A percentile compares a stretch with the other conserved stretches of the same genome.
Conservation (phyloP, 2,113 vertebrate species). For the Sebastes schlegelii region DNA sequence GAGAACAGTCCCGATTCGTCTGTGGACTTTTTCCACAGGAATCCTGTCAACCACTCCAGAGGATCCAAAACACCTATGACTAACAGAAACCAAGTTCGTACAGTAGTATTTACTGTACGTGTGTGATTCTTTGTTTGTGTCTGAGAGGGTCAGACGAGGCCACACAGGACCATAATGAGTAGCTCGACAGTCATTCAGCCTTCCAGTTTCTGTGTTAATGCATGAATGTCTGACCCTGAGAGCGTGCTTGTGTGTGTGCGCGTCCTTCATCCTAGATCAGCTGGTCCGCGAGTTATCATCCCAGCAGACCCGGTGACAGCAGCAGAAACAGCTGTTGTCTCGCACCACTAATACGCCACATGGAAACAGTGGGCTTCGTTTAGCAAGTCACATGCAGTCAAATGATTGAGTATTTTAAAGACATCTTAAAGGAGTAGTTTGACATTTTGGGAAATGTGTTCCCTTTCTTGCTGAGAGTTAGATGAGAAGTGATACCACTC, state of each 20-base stretch:
- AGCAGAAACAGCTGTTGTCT: constrained; percentile 30
- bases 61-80: constrained; percentile 10
- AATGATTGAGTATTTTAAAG: neutral
- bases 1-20: constrained; percentile 26
- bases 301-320: constrained; percentile 22
- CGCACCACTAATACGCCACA: neutral
- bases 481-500: neutral
- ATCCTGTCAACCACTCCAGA: constrained; percentile 5
- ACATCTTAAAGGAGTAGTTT: neutral
- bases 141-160: constrained; percentile 10
- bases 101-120: neutral
- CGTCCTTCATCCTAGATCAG: constrained; percentile 15
- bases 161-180: constrained; percentile 19
- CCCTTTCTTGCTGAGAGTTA: neutral
- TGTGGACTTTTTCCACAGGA: constrained; percentile 52
- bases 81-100: constrained; percentile 10
- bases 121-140: neutral
- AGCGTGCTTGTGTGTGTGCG: neutral
- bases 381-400: neutral
- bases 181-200: constrained; percentile 30
- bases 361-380: neutral
- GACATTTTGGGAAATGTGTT: neutral
- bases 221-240: constrained; percentile 18
- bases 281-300: constrained; percentile 11
- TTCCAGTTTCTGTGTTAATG: constrained; percentile 32